Evolutionary conservation across 1,140 invertebrate genomes (phyloP).

Genomic region (Mactra quadrangularis): DNA sequence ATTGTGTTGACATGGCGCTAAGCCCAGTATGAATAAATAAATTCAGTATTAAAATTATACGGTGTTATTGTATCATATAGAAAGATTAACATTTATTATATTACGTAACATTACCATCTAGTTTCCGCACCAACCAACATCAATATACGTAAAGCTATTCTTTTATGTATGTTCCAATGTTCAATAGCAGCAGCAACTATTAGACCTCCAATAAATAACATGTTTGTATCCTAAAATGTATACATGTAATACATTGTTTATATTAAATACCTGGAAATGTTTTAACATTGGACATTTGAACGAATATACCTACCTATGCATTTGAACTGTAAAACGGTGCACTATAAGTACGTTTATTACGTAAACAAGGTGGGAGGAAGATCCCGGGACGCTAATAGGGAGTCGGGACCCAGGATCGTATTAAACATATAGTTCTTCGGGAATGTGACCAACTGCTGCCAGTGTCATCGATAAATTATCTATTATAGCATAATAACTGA

Average conservation of each 20-base stretch:
- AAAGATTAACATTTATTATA: no score
- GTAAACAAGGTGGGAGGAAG: no score
- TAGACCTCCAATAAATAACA: constrained; percentile 90
- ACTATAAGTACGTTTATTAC: background rate
- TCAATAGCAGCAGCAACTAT: constrained; percentile 94
- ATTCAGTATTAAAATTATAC: no score
- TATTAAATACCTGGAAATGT: background rate
- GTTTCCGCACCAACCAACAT: constrained; percentile 88
- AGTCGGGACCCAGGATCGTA: no score
- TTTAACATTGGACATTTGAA: background rate
- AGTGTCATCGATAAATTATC: no score
- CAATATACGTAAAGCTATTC: constrained; percentile 92
- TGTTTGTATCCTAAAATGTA: constrained; percentile 85
- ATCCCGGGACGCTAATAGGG: no score
- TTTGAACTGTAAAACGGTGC: background rate
- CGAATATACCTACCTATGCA: background rate
- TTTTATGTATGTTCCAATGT: constrained; percentile 92
- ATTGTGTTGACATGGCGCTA: no score
- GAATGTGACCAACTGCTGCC: no score
- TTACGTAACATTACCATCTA: constrained; percentile 74
- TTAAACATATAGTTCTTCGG: no score
- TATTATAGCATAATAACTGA: no score
- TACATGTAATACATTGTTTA: background rate
- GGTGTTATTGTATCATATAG: no score
- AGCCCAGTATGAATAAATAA: no score